A percentile compares a stretch with the other conserved stretches of the same genome.
phyloP scores from a whole-genome alignment of 2,888 invertebrate species.

The Hartigia nigra region DNA sequence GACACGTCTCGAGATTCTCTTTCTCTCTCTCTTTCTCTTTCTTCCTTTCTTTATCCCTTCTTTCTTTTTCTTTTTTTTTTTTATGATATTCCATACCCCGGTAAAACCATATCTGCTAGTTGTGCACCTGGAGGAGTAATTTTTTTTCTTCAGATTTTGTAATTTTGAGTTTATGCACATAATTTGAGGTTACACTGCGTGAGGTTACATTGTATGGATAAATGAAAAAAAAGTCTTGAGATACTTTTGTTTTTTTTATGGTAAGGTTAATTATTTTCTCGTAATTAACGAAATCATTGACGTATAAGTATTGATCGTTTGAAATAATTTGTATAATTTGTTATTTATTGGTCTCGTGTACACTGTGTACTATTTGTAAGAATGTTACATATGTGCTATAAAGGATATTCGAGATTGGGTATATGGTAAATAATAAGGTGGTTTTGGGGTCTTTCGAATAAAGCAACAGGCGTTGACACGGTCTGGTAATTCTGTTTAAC shows the following conservation, averaged over 20 bases:
- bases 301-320: no score
- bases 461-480: background rate
- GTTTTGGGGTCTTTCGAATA: background rate
- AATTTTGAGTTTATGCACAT: no score
- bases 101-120: background rate
- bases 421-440: background rate
- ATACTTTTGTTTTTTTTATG: no score
- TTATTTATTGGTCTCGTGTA: no score
- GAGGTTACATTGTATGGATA: no score
- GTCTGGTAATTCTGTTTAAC: background rate
- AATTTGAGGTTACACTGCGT: no score
- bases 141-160: no score
- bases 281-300: no score
- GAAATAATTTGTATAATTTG: no score
- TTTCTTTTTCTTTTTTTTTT: background rate
- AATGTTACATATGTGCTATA: background rate
- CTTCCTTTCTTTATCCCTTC: background rate
- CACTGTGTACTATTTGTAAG: background rate
- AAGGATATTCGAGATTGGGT: background rate
- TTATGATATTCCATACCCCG: background rate
- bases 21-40: background rate
- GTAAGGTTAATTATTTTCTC: no score
- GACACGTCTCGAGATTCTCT: slow-evolving; percentile 7
- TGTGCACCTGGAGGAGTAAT: no score
- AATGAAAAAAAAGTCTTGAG: no score